phyloP scores from a whole-genome alignment of 2,113 vertebrate species.

The Lepisosteus osseus region DNA sequence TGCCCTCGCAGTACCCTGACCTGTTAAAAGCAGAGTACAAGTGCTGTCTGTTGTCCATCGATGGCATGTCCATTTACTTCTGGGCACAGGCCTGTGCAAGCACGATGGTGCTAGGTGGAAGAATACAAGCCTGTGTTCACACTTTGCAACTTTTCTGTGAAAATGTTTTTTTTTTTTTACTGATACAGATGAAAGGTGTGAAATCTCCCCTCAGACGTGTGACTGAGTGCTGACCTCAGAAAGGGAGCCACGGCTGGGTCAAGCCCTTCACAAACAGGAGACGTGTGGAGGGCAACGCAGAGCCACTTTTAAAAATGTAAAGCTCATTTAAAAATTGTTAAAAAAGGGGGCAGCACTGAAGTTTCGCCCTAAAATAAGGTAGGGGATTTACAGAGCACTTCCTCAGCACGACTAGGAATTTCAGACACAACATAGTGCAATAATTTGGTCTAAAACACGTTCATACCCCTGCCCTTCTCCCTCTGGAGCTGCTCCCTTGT shows the following conservation, averaged over 20 bases:
- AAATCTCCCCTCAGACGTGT: slow-evolving; percentile 74
- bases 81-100: slow-evolving; percentile 80
- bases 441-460: no score
- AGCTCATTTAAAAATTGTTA: no score
- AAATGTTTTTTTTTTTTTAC: slow-evolving; percentile 65
- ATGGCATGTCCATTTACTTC: slow-evolving; percentile 84
- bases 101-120: slow-evolving; percentile 74
- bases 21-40: slow-evolving; percentile 85
- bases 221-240: slow-evolving; percentile 76
- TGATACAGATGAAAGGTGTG: slow-evolving; percentile 53
- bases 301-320: no score
- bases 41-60: slow-evolving; percentile 79
- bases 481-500: no score
- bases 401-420: no score
- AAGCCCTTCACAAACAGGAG: slow-evolving; percentile 3
- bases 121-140: slow-evolving; percentile 77
- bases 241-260: slow-evolving; percentile 29
- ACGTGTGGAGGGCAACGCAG: no score
- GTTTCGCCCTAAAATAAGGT: no score
- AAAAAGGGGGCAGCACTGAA: no score
- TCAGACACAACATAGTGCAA: no score
- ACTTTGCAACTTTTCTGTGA: slow-evolving; percentile 76
- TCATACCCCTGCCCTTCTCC: no score
- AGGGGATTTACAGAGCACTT: no score
- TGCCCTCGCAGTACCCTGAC: slow-evolving; percentile 79